Base-by-base conservation (phyloP, 2,797 vertebrate species). In the Triplophysa bombifrons region DNA sequence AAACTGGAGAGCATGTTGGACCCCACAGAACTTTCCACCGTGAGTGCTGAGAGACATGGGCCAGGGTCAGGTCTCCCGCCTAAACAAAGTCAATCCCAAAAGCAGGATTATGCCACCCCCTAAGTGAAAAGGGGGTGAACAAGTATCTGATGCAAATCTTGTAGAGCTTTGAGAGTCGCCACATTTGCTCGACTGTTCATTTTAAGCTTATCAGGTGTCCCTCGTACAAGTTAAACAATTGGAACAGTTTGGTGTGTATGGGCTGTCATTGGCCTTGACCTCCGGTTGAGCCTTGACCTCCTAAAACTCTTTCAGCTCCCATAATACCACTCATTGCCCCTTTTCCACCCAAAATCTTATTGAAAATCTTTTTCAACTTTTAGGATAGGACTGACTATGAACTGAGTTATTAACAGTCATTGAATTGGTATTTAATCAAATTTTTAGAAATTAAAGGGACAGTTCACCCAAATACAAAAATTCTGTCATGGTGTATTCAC, bases 11-110 rank as follows among this genome's bases (percentile, higher is more conserved):
- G 87, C 90, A 93, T 96, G 88, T 94, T 96, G 94, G 96, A 99
- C 92, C 94, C 97, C 89, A 94, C 95, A 88, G 96, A 98, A 89
- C 95, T 99, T 96, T 98, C 98, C 94, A 98, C 98, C 92, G 98
- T 99, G 95, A 98, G 96, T 97, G 94, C 94, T 95, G 93, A 95
- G 93, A 94, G 94, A 96, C 93, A 93, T 94, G 93, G 90, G 89
- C 83, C 84, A 81, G 89, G 91, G 77, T 56, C 90, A 85, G 82
- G 84, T 84, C 90, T 82, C 85, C 82, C 87, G 89, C 90, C 92
- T 93, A 94, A 94, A 93, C 91, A 92, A 91, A 91, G 88, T 93
- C 89, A 88, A 85, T 93, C 88, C 76, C 85, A 90, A 85, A 92
- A 87, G 74, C 80, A 44, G 66, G 60, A 25, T 17, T 44, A 38